These are phyloP conservation scores for Shinisaurus crocodilurus DNA, from an alignment of 2,113 vertebrate genomes.

Conservation along the genomic window DNA sequence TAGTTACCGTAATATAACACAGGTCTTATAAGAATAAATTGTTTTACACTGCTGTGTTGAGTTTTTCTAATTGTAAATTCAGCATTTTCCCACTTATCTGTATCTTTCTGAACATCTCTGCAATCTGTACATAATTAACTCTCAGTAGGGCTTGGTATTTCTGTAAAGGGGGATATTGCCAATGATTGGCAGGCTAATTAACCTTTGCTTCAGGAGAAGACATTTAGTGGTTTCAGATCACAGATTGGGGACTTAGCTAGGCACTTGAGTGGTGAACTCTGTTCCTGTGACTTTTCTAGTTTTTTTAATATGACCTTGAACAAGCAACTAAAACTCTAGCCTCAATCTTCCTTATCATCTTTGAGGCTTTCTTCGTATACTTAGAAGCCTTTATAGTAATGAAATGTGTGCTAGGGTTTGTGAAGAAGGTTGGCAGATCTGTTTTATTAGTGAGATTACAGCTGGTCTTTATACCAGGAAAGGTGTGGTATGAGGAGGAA, in stretches of 20 bases:
- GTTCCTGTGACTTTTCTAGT: background rate
- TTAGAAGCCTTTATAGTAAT: background rate
- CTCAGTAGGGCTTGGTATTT: background rate
- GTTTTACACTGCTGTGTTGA: background rate
- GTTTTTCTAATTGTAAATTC: background rate
- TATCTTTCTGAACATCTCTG: background rate
- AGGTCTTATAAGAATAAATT: background rate
- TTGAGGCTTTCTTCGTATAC: background rate
- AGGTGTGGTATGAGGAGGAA: background rate
- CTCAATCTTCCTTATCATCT: background rate
- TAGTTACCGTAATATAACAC: background rate
- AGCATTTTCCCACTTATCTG: background rate
- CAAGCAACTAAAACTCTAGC: background rate
- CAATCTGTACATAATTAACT: slow-evolving; percentile 1
- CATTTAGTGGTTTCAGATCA: background rate
- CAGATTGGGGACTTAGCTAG: background rate
- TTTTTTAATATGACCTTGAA: background rate
- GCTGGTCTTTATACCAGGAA: background rate
- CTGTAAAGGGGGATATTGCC: background rate
- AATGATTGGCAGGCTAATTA: slow-evolving; percentile 15
- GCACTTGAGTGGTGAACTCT: background rate
- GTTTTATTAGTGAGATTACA: background rate
- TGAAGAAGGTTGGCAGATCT: background rate
- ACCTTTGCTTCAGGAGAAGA: slow-evolving; percentile 3
- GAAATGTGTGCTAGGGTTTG: background rate